These are phyloP conservation scores for Acleris sparsana DNA, from an alignment of 2,888 invertebrate genomes.

Conservation along the genomic window DNA sequence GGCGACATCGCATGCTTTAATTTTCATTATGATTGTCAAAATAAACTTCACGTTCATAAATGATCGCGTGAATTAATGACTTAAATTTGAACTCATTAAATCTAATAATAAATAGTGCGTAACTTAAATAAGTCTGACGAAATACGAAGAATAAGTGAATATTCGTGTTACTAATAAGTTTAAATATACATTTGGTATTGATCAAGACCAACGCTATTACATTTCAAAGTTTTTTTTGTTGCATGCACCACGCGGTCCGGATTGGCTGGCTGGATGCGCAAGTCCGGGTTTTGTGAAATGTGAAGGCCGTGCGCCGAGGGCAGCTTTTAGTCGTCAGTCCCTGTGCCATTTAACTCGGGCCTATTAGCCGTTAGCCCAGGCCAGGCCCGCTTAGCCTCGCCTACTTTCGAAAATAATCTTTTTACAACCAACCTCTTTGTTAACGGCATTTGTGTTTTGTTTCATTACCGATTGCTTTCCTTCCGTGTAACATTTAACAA, in stretches of 20 bases:
- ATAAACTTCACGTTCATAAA: slow-evolving; percentile 18
- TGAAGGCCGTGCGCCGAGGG: slow-evolving; percentile 77
- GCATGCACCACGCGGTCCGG: slow-evolving; percentile 54
- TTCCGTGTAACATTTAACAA: slow-evolving; percentile 23
- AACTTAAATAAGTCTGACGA: no score
- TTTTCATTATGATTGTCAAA: slow-evolving; percentile 24
- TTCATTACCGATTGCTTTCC: slow-evolving; percentile 14
- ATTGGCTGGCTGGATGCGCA: slow-evolving; percentile 75
- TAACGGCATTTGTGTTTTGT: slow-evolving; percentile 15
- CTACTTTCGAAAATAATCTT: slow-evolving; percentile 42
- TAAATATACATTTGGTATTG: background rate
- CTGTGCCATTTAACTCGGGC: slow-evolving; percentile 73
- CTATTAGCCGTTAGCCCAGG: slow-evolving; percentile 46
- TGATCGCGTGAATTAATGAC: background rate
- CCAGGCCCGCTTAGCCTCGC: slow-evolving; percentile 45
- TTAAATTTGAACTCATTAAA: no score
- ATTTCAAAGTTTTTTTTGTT: slow-evolving; percentile 43
- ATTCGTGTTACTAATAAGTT: background rate
- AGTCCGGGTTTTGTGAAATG: slow-evolving; percentile 82
- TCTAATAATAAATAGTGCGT: no score
- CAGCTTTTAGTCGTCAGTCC: slow-evolving; percentile 70
- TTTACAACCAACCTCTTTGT: slow-evolving; percentile 31
- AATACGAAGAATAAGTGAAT: no score
- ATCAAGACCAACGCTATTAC: slow-evolving; percentile 2
- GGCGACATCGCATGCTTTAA: slow-evolving; percentile 8